A percentile compares a stretch with the other conserved stretches of the same genome.
phyloP scores from a whole-genome alignment of 2,888 invertebrate genomes.

The Taphrorychus bicolor region DNA sequence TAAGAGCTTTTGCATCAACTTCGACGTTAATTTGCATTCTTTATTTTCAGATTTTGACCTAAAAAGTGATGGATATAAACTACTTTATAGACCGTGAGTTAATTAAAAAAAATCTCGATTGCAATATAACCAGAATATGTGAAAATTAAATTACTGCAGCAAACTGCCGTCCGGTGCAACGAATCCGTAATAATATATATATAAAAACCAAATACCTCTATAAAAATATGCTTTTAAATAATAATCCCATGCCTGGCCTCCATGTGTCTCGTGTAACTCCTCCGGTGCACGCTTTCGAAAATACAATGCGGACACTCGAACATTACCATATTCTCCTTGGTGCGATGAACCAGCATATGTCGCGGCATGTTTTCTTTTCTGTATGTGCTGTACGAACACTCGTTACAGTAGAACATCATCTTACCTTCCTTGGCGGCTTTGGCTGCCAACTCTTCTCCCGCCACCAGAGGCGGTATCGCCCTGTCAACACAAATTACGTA shows the following conservation, averaged over 20 bases:
- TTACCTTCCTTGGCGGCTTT: constrained; percentile 9
- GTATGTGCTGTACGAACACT: constrained; percentile 35
- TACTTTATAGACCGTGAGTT: no score
- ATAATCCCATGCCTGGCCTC: constrained; percentile 26
- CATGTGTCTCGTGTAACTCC: constrained; percentile 39
- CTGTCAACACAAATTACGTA: not conserved
- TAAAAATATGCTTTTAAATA: no score
- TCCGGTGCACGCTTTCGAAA: constrained; percentile 37
- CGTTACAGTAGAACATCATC: constrained; percentile 24
- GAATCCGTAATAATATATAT: no score
- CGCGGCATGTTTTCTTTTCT: constrained; percentile 33
- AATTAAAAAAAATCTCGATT: no score
- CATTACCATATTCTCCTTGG: constrained; percentile 29
- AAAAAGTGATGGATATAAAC: no score
- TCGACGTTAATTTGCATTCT: no score
- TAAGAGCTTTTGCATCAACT: no score
- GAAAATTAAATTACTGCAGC: no score
- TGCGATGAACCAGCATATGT: constrained; percentile 35
- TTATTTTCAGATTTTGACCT: no score
- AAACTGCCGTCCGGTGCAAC: no score
- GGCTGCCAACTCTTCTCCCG: not conserved
- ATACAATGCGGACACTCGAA: constrained; percentile 38
- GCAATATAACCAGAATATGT: no score
- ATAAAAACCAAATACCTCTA: no score
- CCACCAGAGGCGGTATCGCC: constrained; percentile 5